Base-by-base conservation (phyloP, 2,113 vertebrate genomes). In the Cromileptes altivelis region DNA sequence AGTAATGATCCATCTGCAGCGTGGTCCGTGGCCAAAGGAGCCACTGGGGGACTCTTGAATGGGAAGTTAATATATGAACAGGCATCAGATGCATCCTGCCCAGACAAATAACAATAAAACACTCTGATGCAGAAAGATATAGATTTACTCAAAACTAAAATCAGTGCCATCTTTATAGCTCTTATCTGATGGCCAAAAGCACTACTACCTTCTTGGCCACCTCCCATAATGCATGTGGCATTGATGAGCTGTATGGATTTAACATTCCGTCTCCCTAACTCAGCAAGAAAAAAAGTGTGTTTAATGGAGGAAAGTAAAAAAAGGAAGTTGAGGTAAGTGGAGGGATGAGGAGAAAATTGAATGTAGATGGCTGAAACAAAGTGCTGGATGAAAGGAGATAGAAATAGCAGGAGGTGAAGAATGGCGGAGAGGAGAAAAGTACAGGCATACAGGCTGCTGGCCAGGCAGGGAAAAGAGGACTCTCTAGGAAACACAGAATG, bases 401-500 rank as follows among this genome's bases (percentile, higher is more conserved):
- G 72, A 80, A n/a, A 50, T 37, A 81, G 27, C 23, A 69, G n/a
- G 18, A 78, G 60, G 74, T 45, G 14, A 71, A 70, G 33, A 70
- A 76, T 21, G 55, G 57, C 27, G 4, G 27, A 40, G 27, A 63
- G 65, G 56, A 78, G 68, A 42, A 72, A 69, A 52, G 58, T 61
- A 37, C 67, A 77, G 79, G 53, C 30, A 56, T 45, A 49, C 12
- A 75, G 78, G 50, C 69, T 40, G 40, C 65, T 77, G 76, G 80
- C 70, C 47, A 70, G 68, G 50, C 53, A 61, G 14, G 4, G 42
- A 70, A 75, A 75, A 80, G 47, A 70, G 52, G 19, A 69, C 73
- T 62, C 40, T 67, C 14, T 70, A 27, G 71, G 58, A 90, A 79
- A 82, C 18, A 69, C 74, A 61, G 72, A 78, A 92, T 85, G 73